These are phyloP conservation scores for Parnassius smintheus DNA, from an alignment of 2,888 invertebrate genomes.

Conservation along the genomic window DNA sequence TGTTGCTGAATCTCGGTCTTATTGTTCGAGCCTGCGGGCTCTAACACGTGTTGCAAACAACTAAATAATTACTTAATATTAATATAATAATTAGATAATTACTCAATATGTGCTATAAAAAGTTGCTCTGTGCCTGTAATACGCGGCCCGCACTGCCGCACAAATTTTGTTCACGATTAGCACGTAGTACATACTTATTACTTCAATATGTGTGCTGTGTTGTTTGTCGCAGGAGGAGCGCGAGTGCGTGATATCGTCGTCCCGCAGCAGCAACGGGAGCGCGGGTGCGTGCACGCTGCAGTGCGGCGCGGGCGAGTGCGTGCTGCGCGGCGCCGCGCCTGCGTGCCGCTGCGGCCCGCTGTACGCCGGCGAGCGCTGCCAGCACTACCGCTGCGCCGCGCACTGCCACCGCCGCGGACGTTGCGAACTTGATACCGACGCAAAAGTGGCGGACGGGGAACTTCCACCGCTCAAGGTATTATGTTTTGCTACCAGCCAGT, in stretches of 20 bases:
- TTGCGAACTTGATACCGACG: constrained; percentile 36
- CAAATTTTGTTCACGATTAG: no score
- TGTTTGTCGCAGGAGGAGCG: constrained; percentile 38
- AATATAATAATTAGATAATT: no score
- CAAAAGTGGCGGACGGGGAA: constrained; percentile 46
- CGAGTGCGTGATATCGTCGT: constrained; percentile 42
- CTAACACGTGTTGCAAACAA: no score
- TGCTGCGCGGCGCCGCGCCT: constrained; percentile 63
- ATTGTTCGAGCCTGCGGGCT: no score
- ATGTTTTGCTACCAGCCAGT: no score
- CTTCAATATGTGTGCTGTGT: no score
- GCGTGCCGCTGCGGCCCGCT: constrained; percentile 84
- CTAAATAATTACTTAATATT: no score
- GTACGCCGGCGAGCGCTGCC: constrained; percentile 84
- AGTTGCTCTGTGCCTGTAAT: no score
- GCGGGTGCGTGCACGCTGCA: constrained; percentile 63
- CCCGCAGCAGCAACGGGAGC: constrained; percentile 25
- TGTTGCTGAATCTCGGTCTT: no score
- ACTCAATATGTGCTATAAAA: no score
- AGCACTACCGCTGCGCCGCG: constrained; percentile 85
- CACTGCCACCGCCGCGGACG: constrained; percentile 80
- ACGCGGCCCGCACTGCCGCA: no score
- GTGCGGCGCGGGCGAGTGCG: constrained; percentile 62
- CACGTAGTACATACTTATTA: no score
- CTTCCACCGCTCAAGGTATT: constrained; percentile 74